A percentile compares a stretch with the other conserved stretches of the same genome.
Conservation (phyloP, 2,888 invertebrate species). For the Chaetoderma sp. region DNA sequence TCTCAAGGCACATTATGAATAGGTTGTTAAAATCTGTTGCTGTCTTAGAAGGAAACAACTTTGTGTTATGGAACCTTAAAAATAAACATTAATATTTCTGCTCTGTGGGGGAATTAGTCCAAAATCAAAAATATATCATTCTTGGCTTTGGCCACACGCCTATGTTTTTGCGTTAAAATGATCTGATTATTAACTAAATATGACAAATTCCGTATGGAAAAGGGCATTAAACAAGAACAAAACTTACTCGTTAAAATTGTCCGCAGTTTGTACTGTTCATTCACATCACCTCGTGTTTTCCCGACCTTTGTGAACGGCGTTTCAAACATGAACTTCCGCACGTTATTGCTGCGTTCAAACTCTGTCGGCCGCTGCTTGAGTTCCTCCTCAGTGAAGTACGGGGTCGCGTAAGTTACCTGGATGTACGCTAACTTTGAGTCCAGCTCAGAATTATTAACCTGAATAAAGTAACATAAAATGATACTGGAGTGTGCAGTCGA, state of each 20-base stretch:
- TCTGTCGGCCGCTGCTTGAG: conserved; percentile 82
- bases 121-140: too few relatives aligned
- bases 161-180: too few relatives aligned
- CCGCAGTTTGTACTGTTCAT: conserved; percentile 91
- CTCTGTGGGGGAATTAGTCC: too few relatives aligned
- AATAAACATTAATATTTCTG: too few relatives aligned
- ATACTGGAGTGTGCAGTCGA: background rate
- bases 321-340: conserved; percentile 90
- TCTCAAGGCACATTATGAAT: too few relatives aligned
- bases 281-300: conserved; percentile 76
- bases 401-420: conserved; percentile 95
- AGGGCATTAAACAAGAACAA: too few relatives aligned
- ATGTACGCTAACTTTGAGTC: conserved; percentile 90
- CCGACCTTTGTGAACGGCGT: conserved; percentile 91
- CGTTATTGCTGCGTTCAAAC: conserved; percentile 91
- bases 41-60: too few relatives aligned
- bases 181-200: too few relatives aligned
- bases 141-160: too few relatives aligned
- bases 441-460: conserved; percentile 80
- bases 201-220: too few relatives aligned
- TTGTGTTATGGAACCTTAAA: too few relatives aligned
- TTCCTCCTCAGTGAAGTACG: conserved; percentile 80
- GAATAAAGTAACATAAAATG: conserved; percentile 20
- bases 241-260: conserved; percentile 88
- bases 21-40: too few relatives aligned